Evolutionary conservation across 2,888 invertebrate species (phyloP), one percentile per base, ranked within the genome.

Genomic region (Nipponacmea schrenckii): DNA sequence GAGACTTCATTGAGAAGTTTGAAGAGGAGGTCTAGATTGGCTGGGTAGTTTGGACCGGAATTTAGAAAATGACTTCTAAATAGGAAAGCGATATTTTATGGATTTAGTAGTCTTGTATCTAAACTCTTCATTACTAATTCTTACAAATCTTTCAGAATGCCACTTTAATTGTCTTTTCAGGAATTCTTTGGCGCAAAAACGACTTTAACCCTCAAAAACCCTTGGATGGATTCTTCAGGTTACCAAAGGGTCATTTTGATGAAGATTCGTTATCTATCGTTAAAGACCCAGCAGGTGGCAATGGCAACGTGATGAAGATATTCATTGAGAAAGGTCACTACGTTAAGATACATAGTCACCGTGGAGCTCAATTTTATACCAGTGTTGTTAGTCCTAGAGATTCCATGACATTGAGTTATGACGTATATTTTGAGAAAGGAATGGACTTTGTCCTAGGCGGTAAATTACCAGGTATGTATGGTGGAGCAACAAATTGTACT

Each of bases 351-450:
- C 24, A 68, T 15, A 26, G 67, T 14, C 72, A 77, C 17, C 62
- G 77, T 44, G 80, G 80, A 8, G 79, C 79, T 10, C 79, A 81
- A 63, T 80, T 81, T 67, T 81, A 76, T 65, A 67, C 74, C n/a
- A 71, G 68, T 17, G 79, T 80, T 0, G 71, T 71, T 44, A 64
- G 56, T 48, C 69, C 65, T 39, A 68, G 63, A 62, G 74, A 69
- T 45, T 69, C 69, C 8, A 46, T 75, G 68, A 77, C 77, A 0
- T 31, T 80, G 2, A 75, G 75, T 56, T 80, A 77, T 56, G 77
- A 80, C 64, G 71, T 80, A 5, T 78, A 75, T 67, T 76, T 75
- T 70, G 70, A 56, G 31, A 64, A 62, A 8, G 70, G 74, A 62
- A 77, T 77, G 48, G 74, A 77, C 62, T 79, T 73, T 56, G 79